Evolutionary conservation across 2,888 invertebrate species (phyloP).

Genomic region (Pandemis heparana): DNA sequence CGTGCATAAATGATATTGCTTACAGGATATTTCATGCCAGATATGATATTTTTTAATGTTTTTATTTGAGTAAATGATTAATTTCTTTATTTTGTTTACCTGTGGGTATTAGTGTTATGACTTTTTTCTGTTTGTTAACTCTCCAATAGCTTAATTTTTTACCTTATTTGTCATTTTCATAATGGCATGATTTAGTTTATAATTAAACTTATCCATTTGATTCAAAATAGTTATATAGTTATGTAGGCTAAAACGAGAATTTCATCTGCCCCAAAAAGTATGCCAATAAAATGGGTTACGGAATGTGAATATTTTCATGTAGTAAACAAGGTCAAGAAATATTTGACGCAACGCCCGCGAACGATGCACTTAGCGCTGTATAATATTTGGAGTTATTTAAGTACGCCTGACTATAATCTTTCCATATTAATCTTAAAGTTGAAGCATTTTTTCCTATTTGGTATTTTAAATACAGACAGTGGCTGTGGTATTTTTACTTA

Average conservation of each 20-base stretch:
- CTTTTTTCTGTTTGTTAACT: background rate
- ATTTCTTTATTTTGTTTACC: constrained; percentile 1
- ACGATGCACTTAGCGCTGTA: constrained; percentile 76
- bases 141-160: background rate
- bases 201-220: background rate
- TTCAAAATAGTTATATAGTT: constrained; percentile 17
- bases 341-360: constrained; percentile 48
- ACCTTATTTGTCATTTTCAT: background rate
- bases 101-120: background rate
- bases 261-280: constrained; percentile 20
- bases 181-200: background rate
- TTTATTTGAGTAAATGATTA: background rate
- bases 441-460: constrained; percentile 84
- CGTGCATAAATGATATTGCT: background rate
- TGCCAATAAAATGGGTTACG: constrained; percentile 16
- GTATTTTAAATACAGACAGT: constrained; percentile 86
- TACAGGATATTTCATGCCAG: background rate
- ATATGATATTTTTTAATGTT: background rate
- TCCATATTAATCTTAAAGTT: constrained; percentile 78
- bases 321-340: constrained; percentile 38
- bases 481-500: constrained; percentile 86
- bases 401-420: constrained; percentile 79
- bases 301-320: constrained; percentile 13
- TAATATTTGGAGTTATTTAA: constrained; percentile 67
- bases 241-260: constrained; percentile 8